These are phyloP conservation scores for Melanostigma gelatinosum DNA, from an alignment of 2,113 vertebrate species.

Conservation along the genomic window DNA sequence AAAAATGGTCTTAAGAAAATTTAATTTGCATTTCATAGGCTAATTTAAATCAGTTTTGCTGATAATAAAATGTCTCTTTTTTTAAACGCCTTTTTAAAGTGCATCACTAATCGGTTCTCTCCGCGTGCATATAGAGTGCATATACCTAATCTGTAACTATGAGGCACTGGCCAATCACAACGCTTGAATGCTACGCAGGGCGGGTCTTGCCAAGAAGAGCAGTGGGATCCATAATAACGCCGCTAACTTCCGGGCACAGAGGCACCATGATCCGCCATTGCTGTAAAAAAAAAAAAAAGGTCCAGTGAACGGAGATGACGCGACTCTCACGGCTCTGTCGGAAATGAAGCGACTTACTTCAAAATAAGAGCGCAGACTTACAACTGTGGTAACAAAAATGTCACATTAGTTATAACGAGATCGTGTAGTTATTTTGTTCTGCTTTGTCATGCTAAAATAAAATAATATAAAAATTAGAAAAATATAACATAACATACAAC, in stretches of 20 bases:
- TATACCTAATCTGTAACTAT: too few species aligned
- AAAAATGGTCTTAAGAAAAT: too few species aligned
- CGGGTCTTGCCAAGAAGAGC: neutral
- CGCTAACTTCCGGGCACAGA: neutral
- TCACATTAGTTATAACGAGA: neutral
- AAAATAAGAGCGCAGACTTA: constrained; percentile 25
- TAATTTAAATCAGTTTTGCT: too few species aligned
- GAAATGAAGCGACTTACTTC: neutral
- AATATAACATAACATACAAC: too few species aligned
- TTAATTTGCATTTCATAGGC: too few species aligned
- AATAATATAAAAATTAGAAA: neutral
- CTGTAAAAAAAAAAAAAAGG: neutral
- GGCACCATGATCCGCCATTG: neutral
- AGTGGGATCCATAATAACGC: neutral
- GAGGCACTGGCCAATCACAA: neutral
- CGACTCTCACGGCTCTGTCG: neutral
- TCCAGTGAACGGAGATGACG: neutral
- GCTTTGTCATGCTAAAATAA: neutral
- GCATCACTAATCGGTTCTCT: too few species aligned
- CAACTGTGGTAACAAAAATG: neutral
- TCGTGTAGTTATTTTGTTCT: neutral
- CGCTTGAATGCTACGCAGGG: neutral
- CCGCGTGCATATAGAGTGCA: too few species aligned
- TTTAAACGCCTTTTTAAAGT: too few species aligned
- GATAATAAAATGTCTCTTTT: too few species aligned